phyloP scores from a whole-genome alignment of 2,113 vertebrate genomes.

The Scomber japonicus region DNA sequence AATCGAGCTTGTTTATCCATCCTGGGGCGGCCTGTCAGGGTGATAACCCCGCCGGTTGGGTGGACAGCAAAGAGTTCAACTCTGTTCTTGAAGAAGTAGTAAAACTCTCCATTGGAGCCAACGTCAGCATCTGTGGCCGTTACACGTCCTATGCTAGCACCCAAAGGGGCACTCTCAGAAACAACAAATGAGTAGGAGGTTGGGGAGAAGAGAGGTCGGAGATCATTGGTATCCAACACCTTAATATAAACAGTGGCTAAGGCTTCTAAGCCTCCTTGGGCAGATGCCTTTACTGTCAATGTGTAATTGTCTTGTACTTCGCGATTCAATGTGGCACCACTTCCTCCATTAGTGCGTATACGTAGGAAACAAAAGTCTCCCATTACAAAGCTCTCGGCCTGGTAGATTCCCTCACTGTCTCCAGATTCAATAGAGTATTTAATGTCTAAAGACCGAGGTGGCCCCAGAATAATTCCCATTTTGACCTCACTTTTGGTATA shows the following conservation, averaged over 20 bases:
- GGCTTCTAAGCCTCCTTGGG: slow-evolving; percentile 91
- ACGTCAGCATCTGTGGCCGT: slow-evolving; percentile 96
- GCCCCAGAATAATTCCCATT: slow-evolving; percentile 91
- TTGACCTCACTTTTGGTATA: slow-evolving; percentile 90
- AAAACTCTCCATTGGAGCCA: slow-evolving; percentile 96
- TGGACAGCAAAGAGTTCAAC: slow-evolving; percentile 95
- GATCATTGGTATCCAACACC: slow-evolving; percentile 97
- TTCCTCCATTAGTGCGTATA: slow-evolving; percentile 94
- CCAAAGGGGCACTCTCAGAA: slow-evolving; percentile 92
- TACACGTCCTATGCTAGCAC: slow-evolving; percentile 93
- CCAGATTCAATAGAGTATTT: slow-evolving; percentile 93
- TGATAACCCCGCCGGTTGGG: slow-evolving; percentile 94
- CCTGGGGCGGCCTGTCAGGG: slow-evolving; percentile 89
- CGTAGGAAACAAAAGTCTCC: slow-evolving; percentile 98
- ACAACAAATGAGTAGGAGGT: slow-evolving; percentile 94
- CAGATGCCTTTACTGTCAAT: slow-evolving; percentile 92
- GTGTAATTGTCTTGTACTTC: slow-evolving; percentile 97
- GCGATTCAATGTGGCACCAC: slow-evolving; percentile 92
- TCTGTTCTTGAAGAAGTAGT: slow-evolving; percentile 95
- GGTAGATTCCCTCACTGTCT: slow-evolving; percentile 93
- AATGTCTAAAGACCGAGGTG: slow-evolving; percentile 90
- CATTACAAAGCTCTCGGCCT: slow-evolving; percentile 92
- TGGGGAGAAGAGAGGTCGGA: slow-evolving; percentile 96
- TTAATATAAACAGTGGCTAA: slow-evolving; percentile 92
- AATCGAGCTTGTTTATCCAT: slow-evolving; percentile 89